A percentile compares a stretch with the other conserved stretches of the same genome.
Conservation (phyloP, 1,140 invertebrate genomes). For the Phthorimaea operculella region DNA sequence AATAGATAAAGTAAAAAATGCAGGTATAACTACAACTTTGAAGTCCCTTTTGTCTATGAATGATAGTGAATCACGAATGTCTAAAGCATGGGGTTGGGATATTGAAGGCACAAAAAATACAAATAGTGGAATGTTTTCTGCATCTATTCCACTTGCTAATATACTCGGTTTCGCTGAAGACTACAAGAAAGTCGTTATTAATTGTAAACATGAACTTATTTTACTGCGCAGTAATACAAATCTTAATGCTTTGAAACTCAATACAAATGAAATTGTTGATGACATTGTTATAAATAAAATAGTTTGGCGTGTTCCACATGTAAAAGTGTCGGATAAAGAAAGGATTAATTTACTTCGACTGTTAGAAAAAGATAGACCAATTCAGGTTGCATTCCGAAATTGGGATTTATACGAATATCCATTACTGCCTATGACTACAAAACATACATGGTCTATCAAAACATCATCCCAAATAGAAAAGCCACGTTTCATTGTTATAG, state of each 20-base stretch:
- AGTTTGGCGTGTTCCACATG: too few relatives aligned
- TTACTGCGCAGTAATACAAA: constrained; percentile 35
- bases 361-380: constrained; percentile 23
- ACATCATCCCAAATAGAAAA: too few relatives aligned
- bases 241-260: constrained; percentile 21
- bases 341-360: constrained; percentile 21
- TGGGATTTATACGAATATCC: constrained; percentile 53
- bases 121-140: constrained; percentile 35
- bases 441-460: constrained; percentile 36
- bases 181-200: constrained; percentile 55
- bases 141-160: constrained; percentile 44
- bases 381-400: constrained; percentile 32
- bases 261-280: background rate
- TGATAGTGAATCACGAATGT: constrained; percentile 11
- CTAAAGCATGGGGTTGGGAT: too few relatives aligned
- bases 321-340: constrained; percentile 15
- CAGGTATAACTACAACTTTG: constrained; percentile 42
- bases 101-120: constrained; percentile 1
- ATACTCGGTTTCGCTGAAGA: constrained; percentile 61
- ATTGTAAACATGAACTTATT: too few relatives aligned
- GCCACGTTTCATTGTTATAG: constrained; percentile 26
- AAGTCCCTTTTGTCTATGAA: constrained; percentile 32
- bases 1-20: too few relatives aligned
- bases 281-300: too few relatives aligned
- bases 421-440: constrained; percentile 25